These are phyloP conservation scores for Pollenia labialis DNA, from an alignment of 2,888 invertebrate species.

Conservation along the genomic window DNA sequence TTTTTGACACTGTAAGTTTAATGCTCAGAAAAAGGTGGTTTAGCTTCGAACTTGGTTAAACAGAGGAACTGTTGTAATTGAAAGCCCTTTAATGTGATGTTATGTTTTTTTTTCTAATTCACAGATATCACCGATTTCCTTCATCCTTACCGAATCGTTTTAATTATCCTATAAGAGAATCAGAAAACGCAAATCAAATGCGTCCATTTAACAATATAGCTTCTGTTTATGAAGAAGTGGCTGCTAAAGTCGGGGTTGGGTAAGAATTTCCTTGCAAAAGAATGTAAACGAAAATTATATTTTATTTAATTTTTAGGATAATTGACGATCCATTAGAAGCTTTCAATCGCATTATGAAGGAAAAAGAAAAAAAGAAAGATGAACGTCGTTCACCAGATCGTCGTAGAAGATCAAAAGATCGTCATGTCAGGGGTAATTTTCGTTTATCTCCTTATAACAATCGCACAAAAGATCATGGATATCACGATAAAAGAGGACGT, in stretches of 20 bases:
- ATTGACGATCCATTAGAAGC: conserved; percentile 94
- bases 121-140: conserved; percentile 68
- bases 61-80: conserved; percentile 16
- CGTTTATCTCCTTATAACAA: conserved; percentile 78
- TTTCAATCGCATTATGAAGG: conserved; percentile 93
- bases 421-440: conserved; percentile 77
- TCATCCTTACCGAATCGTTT: conserved; percentile 66
- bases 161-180: conserved; percentile 67
- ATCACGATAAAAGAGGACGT: conserved; percentile 74
- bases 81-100: background rate
- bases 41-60: conserved; percentile 40
- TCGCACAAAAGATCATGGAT: conserved; percentile 76
- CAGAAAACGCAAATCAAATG: conserved; percentile 63
- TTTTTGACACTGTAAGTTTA: conserved; percentile 51
- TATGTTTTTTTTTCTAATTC: conserved; percentile 47
- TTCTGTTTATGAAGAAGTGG: conserved; percentile 83
- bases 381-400: conserved; percentile 84
- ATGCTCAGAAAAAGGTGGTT: conserved; percentile 22
- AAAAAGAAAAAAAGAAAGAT: conserved; percentile 88
- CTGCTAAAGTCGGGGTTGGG: conserved; percentile 83
- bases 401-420: conserved; percentile 82
- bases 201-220: conserved; percentile 78
- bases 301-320: conserved; percentile 83
- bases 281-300: background rate
- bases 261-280: conserved; percentile 70